Conservation (phyloP, 2,888 invertebrate species). For the Steinernema hermaphroditum region DNA sequence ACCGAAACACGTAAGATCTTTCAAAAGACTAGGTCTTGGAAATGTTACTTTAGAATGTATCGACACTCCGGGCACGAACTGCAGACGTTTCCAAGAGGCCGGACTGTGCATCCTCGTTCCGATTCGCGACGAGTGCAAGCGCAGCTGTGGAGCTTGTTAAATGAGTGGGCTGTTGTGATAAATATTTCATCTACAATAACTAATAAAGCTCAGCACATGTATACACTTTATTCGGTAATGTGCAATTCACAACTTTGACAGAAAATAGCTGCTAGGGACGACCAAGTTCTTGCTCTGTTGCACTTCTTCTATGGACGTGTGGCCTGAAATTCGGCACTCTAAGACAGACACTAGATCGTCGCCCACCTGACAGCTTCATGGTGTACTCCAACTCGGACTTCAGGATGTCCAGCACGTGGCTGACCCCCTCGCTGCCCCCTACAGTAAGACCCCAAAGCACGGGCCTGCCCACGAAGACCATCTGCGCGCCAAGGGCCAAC, state of each 20-base stretch:
- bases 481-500: conserved; percentile 83
- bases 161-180: too few species aligned
- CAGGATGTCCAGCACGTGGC: conserved; percentile 53
- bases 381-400: conserved; percentile 55
- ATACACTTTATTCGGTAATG: too few species aligned
- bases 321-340: too few species aligned
- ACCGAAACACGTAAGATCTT: too few species aligned
- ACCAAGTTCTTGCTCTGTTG: too few species aligned
- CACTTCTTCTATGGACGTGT: too few species aligned
- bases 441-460: conserved; percentile 60
- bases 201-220: too few species aligned
- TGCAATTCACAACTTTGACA: too few species aligned
- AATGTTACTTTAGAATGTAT: background rate
- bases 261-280: too few species aligned
- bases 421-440: conserved; percentile 56
- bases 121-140: conserved; percentile 2
- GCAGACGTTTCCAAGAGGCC: background rate
- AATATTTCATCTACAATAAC: too few species aligned
- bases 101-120: background rate
- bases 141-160: background rate
- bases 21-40: background rate
- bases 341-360: background rate
- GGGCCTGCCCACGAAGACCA: conserved; percentile 73
- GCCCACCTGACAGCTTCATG: conserved; percentile 51
- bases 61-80: background rate